Conservation (phyloP, 2,113 vertebrate genomes). For the Nesogale talazaci region DNA sequence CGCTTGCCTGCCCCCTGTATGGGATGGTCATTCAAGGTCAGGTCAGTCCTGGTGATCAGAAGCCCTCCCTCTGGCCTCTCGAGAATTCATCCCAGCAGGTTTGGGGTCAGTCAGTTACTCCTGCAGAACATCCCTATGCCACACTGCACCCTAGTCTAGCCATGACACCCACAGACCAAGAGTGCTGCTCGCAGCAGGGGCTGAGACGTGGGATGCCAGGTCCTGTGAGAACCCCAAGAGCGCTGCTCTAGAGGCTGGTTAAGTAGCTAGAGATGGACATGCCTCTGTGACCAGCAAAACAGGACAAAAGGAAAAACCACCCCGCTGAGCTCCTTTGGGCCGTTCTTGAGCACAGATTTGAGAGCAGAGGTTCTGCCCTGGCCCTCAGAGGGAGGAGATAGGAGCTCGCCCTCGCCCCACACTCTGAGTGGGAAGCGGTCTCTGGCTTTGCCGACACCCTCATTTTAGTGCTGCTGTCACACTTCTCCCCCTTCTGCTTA, state of each 20-base stretch:
- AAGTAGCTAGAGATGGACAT: not conserved
- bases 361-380: too few species aligned
- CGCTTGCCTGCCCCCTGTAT: too few species aligned
- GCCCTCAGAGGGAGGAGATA: not conserved
- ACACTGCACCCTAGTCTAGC: not conserved
- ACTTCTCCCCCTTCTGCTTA: not conserved
- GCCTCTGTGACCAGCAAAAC: not conserved
- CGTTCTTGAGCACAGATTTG: not conserved
- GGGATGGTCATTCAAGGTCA: too few species aligned
- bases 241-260: conserved; percentile 1
- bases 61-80: too few species aligned
- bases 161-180: not conserved
- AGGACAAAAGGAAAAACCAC: not conserved
- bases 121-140: too few species aligned
- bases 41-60: too few species aligned
- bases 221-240: conserved; percentile 8
- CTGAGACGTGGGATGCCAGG: not conserved
- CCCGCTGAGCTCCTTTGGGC: not conserved
- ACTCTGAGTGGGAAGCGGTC: not conserved
- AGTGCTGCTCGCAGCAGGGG: not conserved
- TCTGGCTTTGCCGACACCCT: not conserved
- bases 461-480: not conserved
- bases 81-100: too few species aligned
- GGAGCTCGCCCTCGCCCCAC: too few species aligned
- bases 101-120: too few species aligned